Conservation (phyloP, 2,888 invertebrate genomes). For the Xanthia icteritia region DNA sequence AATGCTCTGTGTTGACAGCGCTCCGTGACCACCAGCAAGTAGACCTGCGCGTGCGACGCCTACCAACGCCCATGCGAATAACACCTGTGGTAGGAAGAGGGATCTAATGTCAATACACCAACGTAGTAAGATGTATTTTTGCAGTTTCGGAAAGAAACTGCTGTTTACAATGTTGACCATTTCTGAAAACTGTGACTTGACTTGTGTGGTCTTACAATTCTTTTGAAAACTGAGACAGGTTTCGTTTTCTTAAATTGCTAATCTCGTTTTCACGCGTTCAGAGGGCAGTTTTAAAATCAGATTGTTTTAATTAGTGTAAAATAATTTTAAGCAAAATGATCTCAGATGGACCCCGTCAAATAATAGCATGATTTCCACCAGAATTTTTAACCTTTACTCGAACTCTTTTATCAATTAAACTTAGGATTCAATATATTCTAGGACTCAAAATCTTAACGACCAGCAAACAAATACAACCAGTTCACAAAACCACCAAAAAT, state of each 20-base stretch:
- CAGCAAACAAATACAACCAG: slow-evolving; percentile 13
- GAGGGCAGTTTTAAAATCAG: not conserved
- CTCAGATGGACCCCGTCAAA: not conserved
- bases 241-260: no score
- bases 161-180: not conserved
- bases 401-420: not conserved
- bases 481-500: slow-evolving; percentile 45
- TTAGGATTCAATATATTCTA: not conserved
- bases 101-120: not conserved
- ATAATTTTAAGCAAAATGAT: no score
- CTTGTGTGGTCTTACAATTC: not conserved
- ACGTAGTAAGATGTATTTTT: not conserved
- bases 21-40: slow-evolving; percentile 84
- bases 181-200: not conserved
- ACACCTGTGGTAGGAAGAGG: slow-evolving; percentile 71
- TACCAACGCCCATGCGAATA: slow-evolving; percentile 80
- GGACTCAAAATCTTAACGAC: not conserved
- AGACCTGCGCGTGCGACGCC: slow-evolving; percentile 88
- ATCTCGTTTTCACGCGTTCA: not conserved
- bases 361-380: not conserved
- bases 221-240: not conserved
- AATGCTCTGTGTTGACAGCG: slow-evolving; percentile 84
- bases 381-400: not conserved
- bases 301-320: not conserved
- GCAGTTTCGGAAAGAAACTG: not conserved